Conservation (phyloP, 92 coral and sea anemone species). For the Zoanthus solanderi region DNA sequence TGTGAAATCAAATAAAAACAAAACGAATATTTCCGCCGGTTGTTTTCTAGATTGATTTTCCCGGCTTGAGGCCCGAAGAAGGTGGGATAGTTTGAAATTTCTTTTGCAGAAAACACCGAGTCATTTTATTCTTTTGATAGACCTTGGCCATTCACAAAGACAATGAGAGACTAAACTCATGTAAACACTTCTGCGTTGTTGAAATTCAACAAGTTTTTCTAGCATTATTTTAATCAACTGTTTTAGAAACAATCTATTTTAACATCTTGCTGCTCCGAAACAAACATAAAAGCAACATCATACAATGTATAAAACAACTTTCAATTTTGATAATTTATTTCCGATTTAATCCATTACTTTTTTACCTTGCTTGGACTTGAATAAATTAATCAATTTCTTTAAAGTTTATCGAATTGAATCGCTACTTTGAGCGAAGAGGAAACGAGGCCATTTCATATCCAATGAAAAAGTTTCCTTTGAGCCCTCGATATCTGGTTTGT, state of each 20-base stretch:
- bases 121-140: conserved; percentile 28
- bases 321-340: background rate
- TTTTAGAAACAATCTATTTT: background rate
- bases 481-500: conserved; percentile 66
- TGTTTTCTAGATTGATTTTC: conserved; percentile 33
- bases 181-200: conserved; percentile 24
- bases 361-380: conserved; percentile 51
- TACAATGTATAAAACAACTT: background rate
- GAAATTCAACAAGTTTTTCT: conserved; percentile 5
- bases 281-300: background rate
- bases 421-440: conserved; percentile 57
- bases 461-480: conserved; percentile 38
- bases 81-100: conserved; percentile 36
- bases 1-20: conserved; percentile 25
- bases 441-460: conserved; percentile 29
- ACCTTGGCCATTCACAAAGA: conserved; percentile 35
- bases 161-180: conserved; percentile 24
- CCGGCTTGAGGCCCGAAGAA: conserved; percentile 33
- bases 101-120: conserved; percentile 6
- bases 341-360: conserved; percentile 25
- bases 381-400: conserved; percentile 56
- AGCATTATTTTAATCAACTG: background rate
- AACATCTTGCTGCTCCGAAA: background rate
- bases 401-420: conserved; percentile 48
- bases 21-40: conserved; percentile 20